Conservation (phyloP, 1,140 invertebrate species). For the Thalassaphorura encarpata region DNA sequence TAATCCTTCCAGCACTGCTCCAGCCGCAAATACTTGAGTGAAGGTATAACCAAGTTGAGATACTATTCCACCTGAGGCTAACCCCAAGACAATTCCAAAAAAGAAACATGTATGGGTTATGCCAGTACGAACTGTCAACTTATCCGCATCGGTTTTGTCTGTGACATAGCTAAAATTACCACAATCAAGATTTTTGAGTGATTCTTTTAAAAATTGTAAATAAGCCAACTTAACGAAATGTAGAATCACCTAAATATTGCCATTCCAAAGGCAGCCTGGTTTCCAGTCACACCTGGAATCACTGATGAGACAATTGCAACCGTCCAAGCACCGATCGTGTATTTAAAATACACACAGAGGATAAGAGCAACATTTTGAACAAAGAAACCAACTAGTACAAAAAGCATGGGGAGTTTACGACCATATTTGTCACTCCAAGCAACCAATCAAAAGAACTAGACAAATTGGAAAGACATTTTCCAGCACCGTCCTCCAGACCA, state of each 20-base stretch:
- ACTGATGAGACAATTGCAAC: constrained; percentile 36
- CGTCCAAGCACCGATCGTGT: constrained; percentile 11
- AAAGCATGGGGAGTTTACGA: constrained; percentile 69
- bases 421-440: constrained; percentile 50
- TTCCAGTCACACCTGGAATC: constrained; percentile 43
- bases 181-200: no score
- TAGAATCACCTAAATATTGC: no score
- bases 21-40: constrained; percentile 15
- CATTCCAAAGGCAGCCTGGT: constrained; percentile 49
- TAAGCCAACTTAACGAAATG: no score
- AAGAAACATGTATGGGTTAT: constrained; percentile 41
- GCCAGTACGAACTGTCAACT: constrained; percentile 68
- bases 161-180: constrained; percentile 83
- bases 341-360: constrained; percentile 55
- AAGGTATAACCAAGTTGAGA: constrained; percentile 7
- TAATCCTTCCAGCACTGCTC: constrained; percentile 10
- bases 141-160: constrained; percentile 68
- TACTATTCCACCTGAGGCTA: constrained; percentile 15
- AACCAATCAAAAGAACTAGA: constrained; percentile 48
- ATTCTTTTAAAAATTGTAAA: no score
- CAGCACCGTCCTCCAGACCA: constrained; percentile 49
- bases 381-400: constrained; percentile 70
- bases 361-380: constrained; percentile 63
- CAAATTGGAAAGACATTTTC: constrained; percentile 46
- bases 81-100: constrained; percentile 21